Base-by-base conservation (phyloP, 2,113 vertebrate species). In the Dasyprocta punctata region DNA sequence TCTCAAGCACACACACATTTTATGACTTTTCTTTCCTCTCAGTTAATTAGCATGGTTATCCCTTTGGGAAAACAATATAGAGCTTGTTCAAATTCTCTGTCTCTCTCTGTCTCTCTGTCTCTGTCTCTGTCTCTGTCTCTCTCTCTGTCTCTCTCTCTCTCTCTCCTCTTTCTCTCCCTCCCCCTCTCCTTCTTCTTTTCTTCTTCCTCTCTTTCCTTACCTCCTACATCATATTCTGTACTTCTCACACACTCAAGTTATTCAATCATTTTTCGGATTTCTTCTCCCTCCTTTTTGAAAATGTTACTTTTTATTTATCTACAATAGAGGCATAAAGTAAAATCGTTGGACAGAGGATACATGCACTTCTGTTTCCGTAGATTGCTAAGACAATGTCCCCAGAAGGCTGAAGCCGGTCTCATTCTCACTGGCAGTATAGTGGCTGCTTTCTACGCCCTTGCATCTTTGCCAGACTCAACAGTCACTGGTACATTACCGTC, bases 281-380 rank as follows among this genome's bases (percentile, higher is more conserved):
- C 49, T 86, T 86, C 82, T 81, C 49, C 33, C 17, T 33, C 10
- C 30, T 16, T 60, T 69, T 84, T 95, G 75, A 90, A 69, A 69
- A n/a, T 20, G 36, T 84, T 65, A 67, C 75, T 94, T 96, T 49
- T 81, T 67, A 90, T 82, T 92, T 92, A 86, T 87, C 12, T 56
- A 67, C 73, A 47, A 80, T 54, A 96, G 33, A 94, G 61, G 14
- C 52, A 67, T 73, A 87, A 94, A 90, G 75, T 94, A 19, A 69
- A 92, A 82, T 47, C 19, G 5, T 58, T 92, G 61, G 91, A 90
- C 93, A 44, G 73, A 90, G 26, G 22, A 82, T 28, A 61, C 47
- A 28, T n/a, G 58, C 67, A 73, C 41, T 95, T 90, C 92, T 69
- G 90, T 77, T 95, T 87, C 89, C 86, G 71, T n/a, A 91, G 41